A percentile compares a stretch with the other conserved stretches of the same genome.
These are phyloP conservation scores for Diplodus puntazzo DNA, from an alignment of 2,797 vertebrate genomes.

Conservation along the genomic window DNA sequence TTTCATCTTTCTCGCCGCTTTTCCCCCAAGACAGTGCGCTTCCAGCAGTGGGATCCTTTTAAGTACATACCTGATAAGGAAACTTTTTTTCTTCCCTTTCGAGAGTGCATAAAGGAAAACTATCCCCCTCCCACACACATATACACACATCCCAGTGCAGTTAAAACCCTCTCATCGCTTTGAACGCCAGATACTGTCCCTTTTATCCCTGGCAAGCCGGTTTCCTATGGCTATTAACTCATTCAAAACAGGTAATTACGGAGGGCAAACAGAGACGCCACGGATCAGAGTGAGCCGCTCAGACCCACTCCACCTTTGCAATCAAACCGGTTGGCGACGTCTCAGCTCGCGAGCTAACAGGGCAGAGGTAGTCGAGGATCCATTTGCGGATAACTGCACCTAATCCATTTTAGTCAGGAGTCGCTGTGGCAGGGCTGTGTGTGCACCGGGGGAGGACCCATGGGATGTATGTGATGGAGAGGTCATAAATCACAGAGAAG, in stretches of 20 bases:
- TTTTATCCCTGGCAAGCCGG: conserved; percentile 79
- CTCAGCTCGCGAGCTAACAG: conserved; percentile 44
- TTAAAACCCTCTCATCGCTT: conserved; percentile 79
- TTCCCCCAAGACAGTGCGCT: conserved; percentile 89
- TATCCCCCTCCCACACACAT: conserved; percentile 84
- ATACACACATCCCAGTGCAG: conserved; percentile 62
- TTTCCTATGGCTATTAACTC: conserved; percentile 81
- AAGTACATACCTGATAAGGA: conserved; percentile 95
- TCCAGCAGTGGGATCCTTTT: conserved; percentile 91
- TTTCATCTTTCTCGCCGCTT: conserved; percentile 90
- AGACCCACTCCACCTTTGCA: conserved; percentile 77
- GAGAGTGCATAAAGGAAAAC: conserved; percentile 87
- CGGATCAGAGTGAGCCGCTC: conserved; percentile 66
- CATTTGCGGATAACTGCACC: conserved; percentile 84
- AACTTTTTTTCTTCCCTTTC: conserved; percentile 79
- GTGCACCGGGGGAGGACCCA: conserved; percentile 57
- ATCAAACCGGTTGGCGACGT: conserved; percentile 56
- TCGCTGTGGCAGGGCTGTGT: conserved; percentile 57
- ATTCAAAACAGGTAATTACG: conserved; percentile 85
- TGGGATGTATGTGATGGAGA: conserved; percentile 76
- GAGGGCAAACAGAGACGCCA: conserved; percentile 64
- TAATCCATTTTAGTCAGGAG: conserved; percentile 83
- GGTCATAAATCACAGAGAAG: conserved; percentile 80
- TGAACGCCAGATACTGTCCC: conserved; percentile 78
- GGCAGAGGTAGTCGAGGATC: conserved; percentile 73